These are phyloP conservation scores for Tipula vernalis DNA, from an alignment of 2,888 invertebrate species.

Conservation along the genomic window DNA sequence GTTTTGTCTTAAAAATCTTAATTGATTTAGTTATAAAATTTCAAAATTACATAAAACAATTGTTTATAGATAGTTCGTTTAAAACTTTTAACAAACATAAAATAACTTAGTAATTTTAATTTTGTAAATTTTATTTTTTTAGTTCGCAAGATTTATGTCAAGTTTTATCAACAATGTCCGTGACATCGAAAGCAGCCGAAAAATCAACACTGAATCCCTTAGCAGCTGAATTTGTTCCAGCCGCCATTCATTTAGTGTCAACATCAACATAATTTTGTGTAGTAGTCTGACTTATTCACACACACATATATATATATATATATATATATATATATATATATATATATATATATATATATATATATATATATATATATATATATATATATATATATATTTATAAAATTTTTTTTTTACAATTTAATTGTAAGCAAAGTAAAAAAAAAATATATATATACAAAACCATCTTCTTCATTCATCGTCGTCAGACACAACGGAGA, in stretches of 20 bases:
- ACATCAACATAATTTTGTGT: conserved; percentile 9
- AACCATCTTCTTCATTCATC: not conserved
- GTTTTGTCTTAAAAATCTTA: no score
- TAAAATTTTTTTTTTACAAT: not conserved
- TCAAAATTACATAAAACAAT: no score
- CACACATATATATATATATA: not conserved
- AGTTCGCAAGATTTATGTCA: conserved; percentile 31
- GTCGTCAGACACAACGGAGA: not conserved
- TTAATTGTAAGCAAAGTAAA: conserved; percentile 4
- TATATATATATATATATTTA: not conserved
- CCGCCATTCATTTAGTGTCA: conserved; percentile 18
- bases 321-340: not conserved
- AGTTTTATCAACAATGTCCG: conserved; percentile 30
- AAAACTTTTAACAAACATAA: no score
- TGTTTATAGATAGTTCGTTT: no score
- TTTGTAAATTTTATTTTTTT: conserved; percentile 15
- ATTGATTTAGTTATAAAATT: no score
- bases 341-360: not conserved
- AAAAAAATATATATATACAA: not conserved
- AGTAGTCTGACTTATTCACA: conserved; percentile 4
- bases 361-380: not conserved
- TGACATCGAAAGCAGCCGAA: conserved; percentile 33
- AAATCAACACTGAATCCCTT: conserved; percentile 71
- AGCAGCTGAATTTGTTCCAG: conserved; percentile 74
- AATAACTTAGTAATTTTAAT: not conserved